Base-by-base conservation (phyloP, 2,888 invertebrate species). In the Caenorhabditis parvicauda region DNA sequence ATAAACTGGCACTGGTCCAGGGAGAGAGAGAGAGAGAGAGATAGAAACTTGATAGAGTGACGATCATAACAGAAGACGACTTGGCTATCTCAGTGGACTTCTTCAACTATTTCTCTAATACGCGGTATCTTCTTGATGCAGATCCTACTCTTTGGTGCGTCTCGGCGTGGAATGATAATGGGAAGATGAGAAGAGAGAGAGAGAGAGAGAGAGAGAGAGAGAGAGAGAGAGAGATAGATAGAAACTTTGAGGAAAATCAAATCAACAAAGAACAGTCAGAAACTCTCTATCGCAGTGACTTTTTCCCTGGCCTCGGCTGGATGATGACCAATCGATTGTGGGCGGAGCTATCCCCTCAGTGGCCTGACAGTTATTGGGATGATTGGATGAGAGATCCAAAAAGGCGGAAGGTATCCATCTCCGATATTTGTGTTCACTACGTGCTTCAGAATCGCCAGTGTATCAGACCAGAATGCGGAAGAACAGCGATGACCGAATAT, bases 161-260 rank as follows among this genome's bases (percentile, higher is more conserved):
- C 66, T 96, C 96, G 7, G 98, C 98, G 0, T 98, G 96, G 96
- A 98, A 98, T 82, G 98, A 99, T 83, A 99, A 98, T 82, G 98
- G 98, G 22, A 96, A 95, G 84, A 86, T 62, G 14, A 3, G 35
- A 35, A 35, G 19, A 35, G 12, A 25, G 7, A n/a, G n/a, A n/a
- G n/a, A n/a, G n/a, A n/a, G n/a, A n/a, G n/a, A n/a, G n/a, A n/a
- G n/a, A n/a, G n/a, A n/a, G n/a, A n/a, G n/a, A n/a, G n/a, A n/a
- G n/a, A n/a, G n/a, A n/a, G n/a, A n/a, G n/a, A n/a, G n/a, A n/a
- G n/a, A 22, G 24, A 24, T 7, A 38, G 1, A 28, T n/a, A 14
- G 5, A 22, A 9, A 24, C 21, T 35, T 54, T 43, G 43, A 60
- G 70, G 25, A 39, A 1, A 54, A 45, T 37, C 45, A 45, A 6